Evolutionary conservation across 2,797 vertebrate genomes (phyloP), one percentile per base, ranked within the genome.

Genomic region (Karalla daura): DNA sequence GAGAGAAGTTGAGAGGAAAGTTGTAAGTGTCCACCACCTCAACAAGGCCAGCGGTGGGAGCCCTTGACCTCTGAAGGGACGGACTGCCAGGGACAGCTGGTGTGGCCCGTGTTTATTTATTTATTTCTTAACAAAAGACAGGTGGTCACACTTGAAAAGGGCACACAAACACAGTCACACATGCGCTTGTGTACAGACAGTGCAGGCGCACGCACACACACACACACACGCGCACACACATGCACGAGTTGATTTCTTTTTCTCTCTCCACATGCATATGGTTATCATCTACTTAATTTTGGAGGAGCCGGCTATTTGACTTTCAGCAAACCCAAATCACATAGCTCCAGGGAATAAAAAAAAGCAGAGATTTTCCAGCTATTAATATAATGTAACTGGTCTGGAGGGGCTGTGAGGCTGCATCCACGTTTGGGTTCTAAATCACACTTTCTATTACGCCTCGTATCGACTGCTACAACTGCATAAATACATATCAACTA

Each of bases 71-170:
- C 92, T 92, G 92, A 92, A 74, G 89, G 89, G 92, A 92, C 90
- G 76, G 88, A 85, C 94, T 92, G 92, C 92, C 93, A 91, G 90
- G 86, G 93, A 94, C 94, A 94, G 94, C 94, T 95, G 94, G 93
- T 93, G 93, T 84, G 89, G 91, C 84, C 92, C 60, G 60, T 88
- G 88, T 88, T 95, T 94, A 93, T 94, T 95, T 95, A 94, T 95
- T 95, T 94, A 93, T 94, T 92, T 94, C 86, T 89, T 84, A 93
- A 95, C 94, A 94, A 93, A 93, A 94, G 94, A 95, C 94, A 95
- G 94, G 94, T 95, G 94, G 94, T 93, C 94, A 94, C 94, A 94
- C 93, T 94, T 93, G 92, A 94, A 93, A 94, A 94, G 91, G 92
- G 90, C 91, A 92, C 91, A 89, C 89, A 92, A 91, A 92, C 88